Percentiles rank a stretch among this genome's conserved stretches.
Evolutionary conservation across 2,797 vertebrate species (phyloP).

Genomic region (Melanotaenia parkinsoni): DNA sequence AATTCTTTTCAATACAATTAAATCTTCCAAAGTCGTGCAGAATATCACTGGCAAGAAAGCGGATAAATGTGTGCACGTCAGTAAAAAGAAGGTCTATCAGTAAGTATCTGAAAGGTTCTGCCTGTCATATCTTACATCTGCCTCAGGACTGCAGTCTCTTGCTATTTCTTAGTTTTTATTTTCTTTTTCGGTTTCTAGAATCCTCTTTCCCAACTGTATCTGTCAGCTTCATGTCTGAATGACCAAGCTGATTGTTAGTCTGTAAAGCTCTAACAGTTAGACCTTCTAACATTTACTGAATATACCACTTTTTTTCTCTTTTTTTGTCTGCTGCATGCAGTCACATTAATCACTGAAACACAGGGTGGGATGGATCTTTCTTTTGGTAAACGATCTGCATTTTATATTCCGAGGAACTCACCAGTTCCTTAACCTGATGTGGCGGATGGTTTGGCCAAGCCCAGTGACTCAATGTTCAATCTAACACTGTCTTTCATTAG

Average conservation of each 20-base stretch:
- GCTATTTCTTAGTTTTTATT: background rate
- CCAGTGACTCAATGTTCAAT: background rate
- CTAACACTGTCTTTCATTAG: background rate
- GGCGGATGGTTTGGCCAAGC: background rate
- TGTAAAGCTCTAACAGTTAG: background rate
- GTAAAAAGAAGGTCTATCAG: background rate
- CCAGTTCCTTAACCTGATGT: background rate
- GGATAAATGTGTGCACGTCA: background rate
- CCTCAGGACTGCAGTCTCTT: background rate
- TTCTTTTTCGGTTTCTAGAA: background rate
- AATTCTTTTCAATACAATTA: constrained; percentile 16
- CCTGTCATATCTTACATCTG: constrained; percentile 3
- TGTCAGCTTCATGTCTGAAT: background rate
- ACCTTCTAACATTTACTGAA: background rate
- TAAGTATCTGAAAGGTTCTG: background rate
- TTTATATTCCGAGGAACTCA: background rate
- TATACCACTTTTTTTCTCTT: background rate
- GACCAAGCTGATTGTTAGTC: background rate
- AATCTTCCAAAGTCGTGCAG: background rate
- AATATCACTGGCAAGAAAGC: background rate
- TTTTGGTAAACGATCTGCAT: background rate
- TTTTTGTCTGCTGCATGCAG: background rate
- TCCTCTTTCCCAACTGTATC: background rate
- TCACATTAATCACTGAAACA: background rate
- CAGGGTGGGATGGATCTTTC: background rate